Base-by-base conservation (phyloP, 2,113 vertebrate species). In the Lasiurus cinereus region DNA sequence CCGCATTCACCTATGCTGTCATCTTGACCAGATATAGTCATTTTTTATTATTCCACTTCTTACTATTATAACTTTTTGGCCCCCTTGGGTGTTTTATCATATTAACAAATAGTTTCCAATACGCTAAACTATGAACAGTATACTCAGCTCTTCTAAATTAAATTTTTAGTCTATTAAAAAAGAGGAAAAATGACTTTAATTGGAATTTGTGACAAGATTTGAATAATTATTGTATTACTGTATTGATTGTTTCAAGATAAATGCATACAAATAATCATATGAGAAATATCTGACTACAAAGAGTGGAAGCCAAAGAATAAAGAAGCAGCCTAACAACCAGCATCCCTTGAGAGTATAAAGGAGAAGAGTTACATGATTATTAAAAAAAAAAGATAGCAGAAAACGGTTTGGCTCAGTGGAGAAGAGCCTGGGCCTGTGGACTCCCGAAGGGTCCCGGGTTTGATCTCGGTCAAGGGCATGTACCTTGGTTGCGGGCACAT, bases 161-260 rank as follows among this genome's bases (percentile, higher is more conserved):
- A 84, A 52, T 59, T 82, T 93, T 85, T 82, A 80, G 52, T 90
- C 59, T 84, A 24, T 36, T 39, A 27, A 74, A 94, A 84, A 36
- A 50, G 29, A 8, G 43, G 16, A 22, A 79, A 70, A 46, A 21
- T 86, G 50, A 43, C 14, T 93, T 78, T 80, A 62, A 67, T 29
- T 62, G 52, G 21, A 31, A 93, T 83, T 80, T 50, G 36, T 64
- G 56, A 56, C 67, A 83, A 24, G 56, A 73, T 54, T 8, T 91
- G 66, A 66, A 10, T 79, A 74, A 64, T 46, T 48, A 56, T 46
- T 73, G n/a, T 36, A 39, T 5, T 50, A 29, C 19, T n/a, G 21
- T 46, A 73, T 39, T 72, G 36, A 43, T 56, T 46, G 87, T 79
- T 93, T 94, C n/a, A 52, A 76, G 33, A 94, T 62, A 67, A 70